Base-by-base conservation (phyloP, 2,888 invertebrate species). In the Allolobophora icterica region DNA sequence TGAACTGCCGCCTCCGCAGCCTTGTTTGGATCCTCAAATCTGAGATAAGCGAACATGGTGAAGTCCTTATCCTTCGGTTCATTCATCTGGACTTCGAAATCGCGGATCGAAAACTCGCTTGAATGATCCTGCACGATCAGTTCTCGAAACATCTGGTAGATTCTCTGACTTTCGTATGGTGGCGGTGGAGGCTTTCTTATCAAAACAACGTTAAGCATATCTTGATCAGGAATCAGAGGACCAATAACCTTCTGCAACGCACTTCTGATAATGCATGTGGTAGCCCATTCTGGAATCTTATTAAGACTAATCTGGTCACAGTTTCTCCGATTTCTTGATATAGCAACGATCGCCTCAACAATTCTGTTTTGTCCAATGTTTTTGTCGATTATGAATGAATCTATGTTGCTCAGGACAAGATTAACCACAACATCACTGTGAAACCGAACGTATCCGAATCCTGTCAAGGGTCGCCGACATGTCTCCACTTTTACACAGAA, bases 1-100 rank as follows among this genome's bases (percentile, higher is more conserved):
- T 24, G 24, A n/a, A 34, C 38, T 58, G 52, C 52, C 24, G 84
- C 89, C 35, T 35, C 35, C 30, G 84, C 34, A 24, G 84, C 92
- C 42, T 84, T 71, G 38, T 84, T 90, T 34, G 83, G 71, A 83
- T 84, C 58, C n/a, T 45, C 34, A 38, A 89, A 90, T n/a, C 38
- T 91, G 34, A 92, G 58, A 34, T 38, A 89, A 33, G 58, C 90
- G 58, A 33, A 89, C 52, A 90, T 45, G 45, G 89, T 45, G 58
- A 91, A 92, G 90, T 92, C 90, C 84, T 91, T 91, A 13, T 84
- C 84, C 52, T 71, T 89, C 38, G 91, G 91, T 35, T 58, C 40
- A 24, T 30, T 38, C 33, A 91, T 40, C 30, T 89, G 38, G 87
- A 91, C 35, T 24, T 87, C 35, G 87, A 35, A 87, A 33, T 87